phyloP scores from a whole-genome alignment of 2,113 vertebrate species.

The Macaca fascicularis region T2T-MFA8v1.1 NC_088375.1:221619501-221620000 shows the following conservation, averaged over 20 bases:
- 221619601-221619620: no score
- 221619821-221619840: not conserved
- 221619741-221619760: not conserved
- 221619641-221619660: not conserved
- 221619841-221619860: not conserved
- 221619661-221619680: not conserved
- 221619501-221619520: no score
- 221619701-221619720: not conserved
- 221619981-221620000: no score
- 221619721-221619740: not conserved
- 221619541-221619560: no score
- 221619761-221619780: not conserved
- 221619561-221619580: no score
- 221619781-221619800: no score
- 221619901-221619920: not conserved
- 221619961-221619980: not conserved
- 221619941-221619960: not conserved
- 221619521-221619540: no score
- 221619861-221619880: not conserved
- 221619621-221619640: no score
- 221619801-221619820: not conserved
- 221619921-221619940: not conserved
- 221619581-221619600: no score
- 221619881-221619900: not conserved
- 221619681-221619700: not conserved